These are phyloP conservation scores for Ophthalmolycus amberensis DNA, from an alignment of 2,113 vertebrate genomes.

Conservation along the genomic window DNA sequence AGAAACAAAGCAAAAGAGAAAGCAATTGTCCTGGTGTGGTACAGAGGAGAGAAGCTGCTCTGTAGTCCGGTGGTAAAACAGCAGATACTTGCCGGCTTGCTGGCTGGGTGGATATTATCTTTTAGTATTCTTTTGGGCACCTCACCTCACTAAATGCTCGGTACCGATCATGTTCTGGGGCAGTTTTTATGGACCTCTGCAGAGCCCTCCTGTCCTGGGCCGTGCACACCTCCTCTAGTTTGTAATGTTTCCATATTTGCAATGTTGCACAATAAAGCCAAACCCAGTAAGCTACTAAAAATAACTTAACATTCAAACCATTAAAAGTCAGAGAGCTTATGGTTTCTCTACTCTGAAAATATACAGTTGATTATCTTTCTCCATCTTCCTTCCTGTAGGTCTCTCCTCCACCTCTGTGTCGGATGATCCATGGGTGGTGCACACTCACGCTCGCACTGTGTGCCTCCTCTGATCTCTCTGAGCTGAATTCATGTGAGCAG, in stretches of 20 bases:
- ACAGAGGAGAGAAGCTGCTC: not conserved
- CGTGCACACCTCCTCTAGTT: not conserved
- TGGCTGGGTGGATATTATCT: not conserved
- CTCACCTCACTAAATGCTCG: not conserved
- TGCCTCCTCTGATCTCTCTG: conserved; percentile 32
- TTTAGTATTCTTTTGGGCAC: not conserved
- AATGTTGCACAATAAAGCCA: not conserved
- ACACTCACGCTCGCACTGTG: conserved; percentile 12
- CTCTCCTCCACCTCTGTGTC: conserved; percentile 20
- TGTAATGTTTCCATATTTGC: not conserved
- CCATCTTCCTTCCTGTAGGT: not conserved
- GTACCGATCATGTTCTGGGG: not conserved
- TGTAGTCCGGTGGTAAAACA: not conserved
- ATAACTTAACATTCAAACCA: not conserved
- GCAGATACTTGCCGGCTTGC: not conserved
- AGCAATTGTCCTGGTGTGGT: not conserved
- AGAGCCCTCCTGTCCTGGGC: too few species aligned
- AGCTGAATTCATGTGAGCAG: conserved; percentile 49
- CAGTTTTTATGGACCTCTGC: not conserved
- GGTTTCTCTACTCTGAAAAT: not conserved
- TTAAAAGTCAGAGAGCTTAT: not conserved
- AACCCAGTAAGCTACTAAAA: not conserved
- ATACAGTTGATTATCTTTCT: conserved; percentile 14
- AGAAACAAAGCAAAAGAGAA: too few species aligned
- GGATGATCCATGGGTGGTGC: conserved; percentile 50